Evolutionary conservation across 1,140 invertebrate species (phyloP).

Genomic region (Gryllus bimaculatus): DNA sequence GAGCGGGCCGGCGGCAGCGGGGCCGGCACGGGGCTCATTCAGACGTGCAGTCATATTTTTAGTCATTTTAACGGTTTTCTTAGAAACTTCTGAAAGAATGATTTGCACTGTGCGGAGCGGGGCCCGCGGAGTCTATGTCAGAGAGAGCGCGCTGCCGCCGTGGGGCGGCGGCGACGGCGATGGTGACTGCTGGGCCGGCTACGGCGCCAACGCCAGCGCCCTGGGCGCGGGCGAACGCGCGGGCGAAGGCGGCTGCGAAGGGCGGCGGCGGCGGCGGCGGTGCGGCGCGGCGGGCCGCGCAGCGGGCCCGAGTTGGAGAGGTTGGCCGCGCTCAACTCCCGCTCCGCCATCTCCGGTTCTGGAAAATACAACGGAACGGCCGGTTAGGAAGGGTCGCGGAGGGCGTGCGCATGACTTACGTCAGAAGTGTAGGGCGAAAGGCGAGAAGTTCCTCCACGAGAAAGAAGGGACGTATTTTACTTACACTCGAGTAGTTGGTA

Average conservation of each 20-base stretch:
- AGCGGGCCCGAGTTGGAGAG: not conserved
- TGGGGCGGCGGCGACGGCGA: not conserved
- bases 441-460: too few species aligned
- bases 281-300: too few species aligned
- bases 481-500: too few species aligned
- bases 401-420: too few species aligned
- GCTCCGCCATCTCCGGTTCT: not conserved
- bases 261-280: too few species aligned
- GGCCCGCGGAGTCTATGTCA: not conserved
- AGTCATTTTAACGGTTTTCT: not conserved
- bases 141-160: not conserved
- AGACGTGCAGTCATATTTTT: not conserved
- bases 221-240: too few species aligned
- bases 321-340: not conserved
- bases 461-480: too few species aligned
- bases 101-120: not conserved
- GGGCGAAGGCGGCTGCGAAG: not conserved
- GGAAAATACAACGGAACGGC: too few species aligned
- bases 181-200: not conserved
- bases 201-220: not conserved
- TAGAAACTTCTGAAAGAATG: constrained; percentile 1
- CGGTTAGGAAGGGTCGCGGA: too few species aligned
- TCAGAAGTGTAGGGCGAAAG: too few species aligned
- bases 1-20: too few species aligned
- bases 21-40: not conserved